phyloP scores from a whole-genome alignment of 2,797 vertebrate species.

The Kryptolebias ocellatus region DNA sequence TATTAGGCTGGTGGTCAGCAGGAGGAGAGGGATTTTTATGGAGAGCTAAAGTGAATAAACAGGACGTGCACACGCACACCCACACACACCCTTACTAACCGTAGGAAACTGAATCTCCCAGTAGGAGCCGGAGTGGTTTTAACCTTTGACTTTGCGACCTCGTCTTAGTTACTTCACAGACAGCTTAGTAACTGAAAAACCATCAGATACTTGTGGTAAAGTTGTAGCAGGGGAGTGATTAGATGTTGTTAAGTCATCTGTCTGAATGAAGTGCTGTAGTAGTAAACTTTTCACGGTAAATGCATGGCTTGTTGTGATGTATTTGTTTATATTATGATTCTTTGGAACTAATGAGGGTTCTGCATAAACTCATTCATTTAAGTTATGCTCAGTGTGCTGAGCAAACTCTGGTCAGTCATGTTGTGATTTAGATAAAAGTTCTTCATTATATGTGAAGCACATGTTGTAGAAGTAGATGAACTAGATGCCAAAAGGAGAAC shows the following conservation, averaged over 20 bases:
- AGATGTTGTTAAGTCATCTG: conserved; percentile 22
- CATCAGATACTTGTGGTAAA: conserved; percentile 71
- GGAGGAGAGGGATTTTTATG: conserved; percentile 53
- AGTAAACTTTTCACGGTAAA: conserved; percentile 1
- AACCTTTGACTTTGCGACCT: conserved; percentile 79
- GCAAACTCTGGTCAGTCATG: background rate
- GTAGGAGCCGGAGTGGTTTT: conserved; percentile 82
- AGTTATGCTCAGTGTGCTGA: background rate
- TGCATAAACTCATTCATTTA: background rate
- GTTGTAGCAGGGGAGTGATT: conserved; percentile 52
- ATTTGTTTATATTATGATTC: background rate
- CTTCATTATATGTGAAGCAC: background rate
- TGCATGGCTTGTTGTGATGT: background rate
- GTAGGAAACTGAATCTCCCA: conserved; percentile 79
- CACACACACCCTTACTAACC: conserved; percentile 48
- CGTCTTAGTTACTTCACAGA: conserved; percentile 70
- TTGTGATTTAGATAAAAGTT: background rate
- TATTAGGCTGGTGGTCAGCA: conserved; percentile 71
- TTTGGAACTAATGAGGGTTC: conserved; percentile 1
- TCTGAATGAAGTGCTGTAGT: conserved; percentile 17
- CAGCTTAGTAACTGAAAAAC: conserved; percentile 65
- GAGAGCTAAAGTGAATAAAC: conserved; percentile 49
- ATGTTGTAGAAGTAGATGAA: background rate
- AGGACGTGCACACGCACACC: conserved; percentile 10
- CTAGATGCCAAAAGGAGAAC: no score